These are phyloP conservation scores for Suillia variegata DNA, from an alignment of 2,888 invertebrate species.

Conservation along the genomic window DNA sequence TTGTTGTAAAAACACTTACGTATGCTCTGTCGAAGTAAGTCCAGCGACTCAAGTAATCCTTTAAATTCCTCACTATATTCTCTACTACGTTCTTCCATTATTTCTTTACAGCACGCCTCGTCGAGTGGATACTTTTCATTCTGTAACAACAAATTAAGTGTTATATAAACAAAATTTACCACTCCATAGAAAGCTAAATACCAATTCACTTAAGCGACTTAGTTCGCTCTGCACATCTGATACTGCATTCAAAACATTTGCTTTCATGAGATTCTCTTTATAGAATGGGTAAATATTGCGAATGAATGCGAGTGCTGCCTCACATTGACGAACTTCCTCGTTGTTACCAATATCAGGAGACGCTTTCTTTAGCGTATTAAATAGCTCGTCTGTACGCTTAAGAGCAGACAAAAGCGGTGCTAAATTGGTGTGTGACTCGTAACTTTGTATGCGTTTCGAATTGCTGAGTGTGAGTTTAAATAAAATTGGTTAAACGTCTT, in stretches of 20 bases:
- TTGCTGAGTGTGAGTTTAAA: constrained; percentile 50
- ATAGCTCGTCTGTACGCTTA: constrained; percentile 50
- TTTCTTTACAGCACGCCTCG: constrained; percentile 56
- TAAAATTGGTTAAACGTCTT: neutral
- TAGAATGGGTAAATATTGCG: constrained; percentile 53
- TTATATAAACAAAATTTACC: no score
- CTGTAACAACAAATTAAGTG: no score
- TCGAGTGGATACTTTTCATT: constrained; percentile 47
- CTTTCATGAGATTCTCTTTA: constrained; percentile 49
- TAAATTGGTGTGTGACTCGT: constrained; percentile 54
- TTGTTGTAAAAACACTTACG: constrained; percentile 39
- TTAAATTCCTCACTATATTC: constrained; percentile 52
- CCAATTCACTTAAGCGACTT: constrained; percentile 46
- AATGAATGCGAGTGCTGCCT: constrained; percentile 41
- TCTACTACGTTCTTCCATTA: constrained; percentile 48
- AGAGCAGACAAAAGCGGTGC: constrained; percentile 50
- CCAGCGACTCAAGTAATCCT: constrained; percentile 49
- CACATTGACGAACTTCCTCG: constrained; percentile 43
- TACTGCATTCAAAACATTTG: constrained; percentile 51
- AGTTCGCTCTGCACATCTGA: constrained; percentile 53
- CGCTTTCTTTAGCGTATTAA: constrained; percentile 37
- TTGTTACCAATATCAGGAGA: constrained; percentile 46
- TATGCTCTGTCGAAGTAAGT: constrained; percentile 49
- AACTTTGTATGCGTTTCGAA: constrained; percentile 55
- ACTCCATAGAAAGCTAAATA: no score